Evolutionary conservation across 2,113 vertebrate genomes (phyloP).

Genomic region (Egretta garzetta): DNA sequence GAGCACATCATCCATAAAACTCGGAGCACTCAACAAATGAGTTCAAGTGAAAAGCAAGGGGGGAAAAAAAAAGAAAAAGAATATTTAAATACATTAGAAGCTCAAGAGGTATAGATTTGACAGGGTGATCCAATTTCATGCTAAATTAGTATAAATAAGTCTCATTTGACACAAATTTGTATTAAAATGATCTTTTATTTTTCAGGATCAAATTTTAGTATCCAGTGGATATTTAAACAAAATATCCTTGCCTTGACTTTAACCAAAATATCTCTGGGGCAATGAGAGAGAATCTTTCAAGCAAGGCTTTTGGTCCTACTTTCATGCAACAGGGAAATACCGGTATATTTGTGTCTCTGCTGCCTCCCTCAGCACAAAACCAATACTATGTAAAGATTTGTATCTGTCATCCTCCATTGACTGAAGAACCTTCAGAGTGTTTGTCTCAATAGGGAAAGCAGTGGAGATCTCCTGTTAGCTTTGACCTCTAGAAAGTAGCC

Average conservation of each 20-base stretch:
- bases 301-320: background rate
- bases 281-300: background rate
- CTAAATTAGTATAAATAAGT: slow-evolving; percentile 51
- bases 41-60: background rate
- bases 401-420: background rate
- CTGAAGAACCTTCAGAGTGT: background rate
- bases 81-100: background rate
- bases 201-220: slow-evolving; percentile 32
- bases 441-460: background rate
- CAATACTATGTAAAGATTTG: background rate
- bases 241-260: slow-evolving; percentile 28
- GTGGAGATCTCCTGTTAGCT: background rate
- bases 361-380: background rate
- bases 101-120: slow-evolving; percentile 32
- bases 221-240: slow-evolving; percentile 8
- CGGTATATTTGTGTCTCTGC: background rate
- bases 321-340: background rate
- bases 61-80: background rate
- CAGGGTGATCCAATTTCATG: slow-evolving; percentile 66
- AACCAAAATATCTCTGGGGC: background rate
- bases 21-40: slow-evolving; percentile 13
- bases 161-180: slow-evolving; percentile 38
- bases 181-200: slow-evolving; percentile 22
- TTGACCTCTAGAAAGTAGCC: background rate
- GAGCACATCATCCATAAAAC: background rate